phyloP scores from a whole-genome alignment of 37 sponge, comb jelly and placozoan genomes.

The Geodia barretti region DNA sequence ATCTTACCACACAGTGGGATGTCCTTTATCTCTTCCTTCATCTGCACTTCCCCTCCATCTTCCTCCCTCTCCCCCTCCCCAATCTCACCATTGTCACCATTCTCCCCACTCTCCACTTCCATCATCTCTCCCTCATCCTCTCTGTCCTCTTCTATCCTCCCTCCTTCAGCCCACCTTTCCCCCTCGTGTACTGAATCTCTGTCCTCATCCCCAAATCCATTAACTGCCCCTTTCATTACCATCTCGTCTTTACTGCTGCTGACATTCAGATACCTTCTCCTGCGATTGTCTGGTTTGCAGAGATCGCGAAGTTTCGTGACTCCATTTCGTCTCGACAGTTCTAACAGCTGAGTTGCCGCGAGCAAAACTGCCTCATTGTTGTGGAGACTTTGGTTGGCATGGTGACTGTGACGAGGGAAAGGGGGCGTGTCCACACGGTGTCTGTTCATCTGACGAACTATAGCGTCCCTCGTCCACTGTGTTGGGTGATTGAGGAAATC shows the following conservation, averaged over 20 bases:
- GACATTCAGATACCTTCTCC: background rate
- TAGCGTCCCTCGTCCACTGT: conserved; percentile 53
- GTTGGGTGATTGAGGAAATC: background rate
- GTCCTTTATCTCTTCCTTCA: background rate
- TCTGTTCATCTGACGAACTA: conserved; percentile 25
- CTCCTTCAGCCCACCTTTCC: conserved; percentile 1
- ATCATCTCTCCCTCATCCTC: background rate
- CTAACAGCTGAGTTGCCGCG: conserved; percentile 40
- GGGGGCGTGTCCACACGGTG: background rate
- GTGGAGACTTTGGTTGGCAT: background rate
- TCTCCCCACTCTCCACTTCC: background rate
- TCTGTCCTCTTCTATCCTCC: background rate
- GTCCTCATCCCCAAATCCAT: background rate
- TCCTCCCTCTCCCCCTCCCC: background rate
- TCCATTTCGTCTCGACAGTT: conserved; percentile 28
- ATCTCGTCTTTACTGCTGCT: background rate
- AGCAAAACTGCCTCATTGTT: background rate
- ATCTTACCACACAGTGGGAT: background rate
- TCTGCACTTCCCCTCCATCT: background rate
- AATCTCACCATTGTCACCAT: background rate
- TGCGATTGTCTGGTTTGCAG: background rate
- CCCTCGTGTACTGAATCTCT: background rate
- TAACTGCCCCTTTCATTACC: background rate
- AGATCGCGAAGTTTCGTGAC: background rate
- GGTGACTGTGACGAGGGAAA: background rate